Base-by-base conservation (phyloP, 2,113 vertebrate species). In the Ctenomys sociabilis region DNA sequence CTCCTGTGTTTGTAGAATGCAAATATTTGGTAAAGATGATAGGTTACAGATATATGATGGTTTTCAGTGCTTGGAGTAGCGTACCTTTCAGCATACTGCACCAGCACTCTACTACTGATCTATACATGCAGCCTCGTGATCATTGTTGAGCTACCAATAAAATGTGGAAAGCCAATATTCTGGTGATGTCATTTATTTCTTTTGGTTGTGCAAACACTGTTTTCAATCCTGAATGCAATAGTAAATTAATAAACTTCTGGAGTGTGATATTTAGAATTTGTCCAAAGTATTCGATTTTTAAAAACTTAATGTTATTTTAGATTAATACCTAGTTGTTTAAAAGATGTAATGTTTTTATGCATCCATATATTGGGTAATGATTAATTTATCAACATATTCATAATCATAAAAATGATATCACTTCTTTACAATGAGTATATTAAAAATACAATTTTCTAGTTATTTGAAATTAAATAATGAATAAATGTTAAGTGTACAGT, bases 81-180 rank as follows among this genome's bases (percentile, higher is more conserved):
- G 10, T 24, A 35, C 0, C 1, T 19, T 59, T 37, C 24, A 1
- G 1, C 13, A 28, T 84, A 7, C 13, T 17, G 5, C 21, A 63
- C 13, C 22, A 84, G 26, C 1, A 16, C 3, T 85, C 26, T 43
- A 40, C 16, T 28, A 32, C 1, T 28, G 43, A 78, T 6, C 14
- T 32, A 17, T 45, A 32, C 28, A 30, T 2, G 28, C 45, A 30
- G 14, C 32, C 54, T 85, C 54, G 81, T 17, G 37, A 49, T 54
- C 52, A 54, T 54, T 54, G 14, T n/a, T 30, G 10, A 35, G 5
- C 19, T 40, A 66, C 32, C 10, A 43, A 14, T 22, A 43, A 28
- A 14, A 85, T 57, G 49, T 59, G 9, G 6, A 49, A 81, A 75
- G 57, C 11, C 37, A n/a, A 4, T 85, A 19, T 26, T 10, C 7